These are phyloP conservation scores for Aphidoletes aphidimyza DNA, from an alignment of 2,888 invertebrate species.

Conservation along the genomic window DNA sequence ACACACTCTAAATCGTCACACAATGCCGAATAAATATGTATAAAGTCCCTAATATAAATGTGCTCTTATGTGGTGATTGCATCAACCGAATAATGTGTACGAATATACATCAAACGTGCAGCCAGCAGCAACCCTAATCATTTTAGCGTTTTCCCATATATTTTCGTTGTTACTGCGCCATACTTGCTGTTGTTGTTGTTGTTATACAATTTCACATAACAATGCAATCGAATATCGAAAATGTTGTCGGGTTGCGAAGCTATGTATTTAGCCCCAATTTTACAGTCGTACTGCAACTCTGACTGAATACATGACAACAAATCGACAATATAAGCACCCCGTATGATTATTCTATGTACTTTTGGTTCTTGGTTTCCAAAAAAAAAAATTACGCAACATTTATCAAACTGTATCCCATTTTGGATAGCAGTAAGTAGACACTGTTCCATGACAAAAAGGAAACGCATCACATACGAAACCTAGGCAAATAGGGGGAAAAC, in stretches of 20 bases:
- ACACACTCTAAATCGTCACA: background rate
- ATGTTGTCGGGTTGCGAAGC: background rate
- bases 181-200: background rate
- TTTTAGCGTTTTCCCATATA: constrained; percentile 12
- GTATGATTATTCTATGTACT: background rate
- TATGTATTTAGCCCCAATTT: constrained; percentile 52
- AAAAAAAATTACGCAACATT: constrained; percentile 35
- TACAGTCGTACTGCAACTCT: background rate
- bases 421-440: background rate
- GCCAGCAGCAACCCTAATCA: constrained; percentile 44
- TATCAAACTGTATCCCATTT: background rate
- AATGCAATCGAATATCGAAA: constrained; percentile 13
- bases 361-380: constrained; percentile 7
- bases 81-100: constrained; percentile 3
- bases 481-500: background rate
- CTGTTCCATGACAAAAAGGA: background rate
- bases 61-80: background rate
- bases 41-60: background rate
- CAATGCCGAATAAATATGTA: no score
- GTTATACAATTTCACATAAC: background rate
- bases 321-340: constrained; percentile 22
- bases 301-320: constrained; percentile 29
- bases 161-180: constrained; percentile 15
- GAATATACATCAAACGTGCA: constrained; percentile 23
- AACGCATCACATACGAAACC: background rate